Evolutionary conservation across 2,797 vertebrate genomes (phyloP).

Genomic region (Amniataba percoides): DNA sequence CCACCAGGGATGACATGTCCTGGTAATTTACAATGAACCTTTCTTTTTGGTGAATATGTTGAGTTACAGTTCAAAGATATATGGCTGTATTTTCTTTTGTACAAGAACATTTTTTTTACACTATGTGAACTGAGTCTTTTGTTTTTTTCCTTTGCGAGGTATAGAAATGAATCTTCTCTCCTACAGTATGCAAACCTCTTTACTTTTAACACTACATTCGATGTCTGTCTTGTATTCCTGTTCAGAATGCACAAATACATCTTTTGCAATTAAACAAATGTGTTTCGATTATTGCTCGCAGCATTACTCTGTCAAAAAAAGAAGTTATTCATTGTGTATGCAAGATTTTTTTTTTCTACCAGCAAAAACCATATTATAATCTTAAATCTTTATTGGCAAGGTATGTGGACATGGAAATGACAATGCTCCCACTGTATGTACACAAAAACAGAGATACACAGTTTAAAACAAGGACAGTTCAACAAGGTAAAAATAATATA

Average conservation of each 20-base stretch:
- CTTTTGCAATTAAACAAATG: conserved; percentile 76
- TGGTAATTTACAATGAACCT: conserved; percentile 65
- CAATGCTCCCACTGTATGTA: no score
- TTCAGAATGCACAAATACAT: conserved; percentile 83
- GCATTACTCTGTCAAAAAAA: background rate
- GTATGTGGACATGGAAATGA: no score
- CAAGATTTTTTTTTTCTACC: no score
- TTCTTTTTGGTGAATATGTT: conserved; percentile 35
- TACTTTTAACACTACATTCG: conserved; percentile 77
- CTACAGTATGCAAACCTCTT: conserved; percentile 43
- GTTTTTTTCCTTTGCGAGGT: conserved; percentile 58
- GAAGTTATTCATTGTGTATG: background rate
- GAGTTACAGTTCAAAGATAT: conserved; percentile 53
- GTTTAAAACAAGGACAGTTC: no score
- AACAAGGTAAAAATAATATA: no score
- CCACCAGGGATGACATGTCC: conserved; percentile 67
- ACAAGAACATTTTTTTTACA: conserved; percentile 75
- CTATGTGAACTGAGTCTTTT: conserved; percentile 60
- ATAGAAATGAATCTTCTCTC: conserved; percentile 48
- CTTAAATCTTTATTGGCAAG: no score
- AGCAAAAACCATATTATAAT: no score
- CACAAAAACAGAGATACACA: no score
- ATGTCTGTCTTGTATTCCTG: conserved; percentile 76
- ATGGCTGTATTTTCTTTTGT: conserved; percentile 74
- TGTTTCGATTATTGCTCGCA: conserved; percentile 37